Conservation (phyloP, 2,888 invertebrate species). For the Chrysolina americana region DNA sequence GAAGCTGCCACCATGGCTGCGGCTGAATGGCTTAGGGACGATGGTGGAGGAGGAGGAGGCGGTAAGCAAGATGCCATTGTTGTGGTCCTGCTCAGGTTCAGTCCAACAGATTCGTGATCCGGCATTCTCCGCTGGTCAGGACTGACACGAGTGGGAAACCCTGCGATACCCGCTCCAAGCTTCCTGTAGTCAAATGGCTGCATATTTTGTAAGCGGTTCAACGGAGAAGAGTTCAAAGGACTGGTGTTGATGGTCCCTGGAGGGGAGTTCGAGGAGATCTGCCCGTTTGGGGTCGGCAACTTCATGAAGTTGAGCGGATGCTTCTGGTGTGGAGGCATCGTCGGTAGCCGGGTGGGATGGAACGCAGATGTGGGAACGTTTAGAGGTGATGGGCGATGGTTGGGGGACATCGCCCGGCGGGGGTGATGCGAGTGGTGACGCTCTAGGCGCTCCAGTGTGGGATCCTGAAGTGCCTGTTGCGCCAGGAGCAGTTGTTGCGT, state of each 20-base stretch:
- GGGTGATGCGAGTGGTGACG: slow-evolving; percentile 67
- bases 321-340: slow-evolving; percentile 70
- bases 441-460: slow-evolving; percentile 73
- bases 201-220: slow-evolving; percentile 94
- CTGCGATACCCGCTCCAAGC: slow-evolving; percentile 74
- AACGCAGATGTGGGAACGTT: slow-evolving; percentile 70
- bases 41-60: slow-evolving; percentile 73
- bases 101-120: slow-evolving; percentile 72
- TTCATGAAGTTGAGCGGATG: slow-evolving; percentile 70
- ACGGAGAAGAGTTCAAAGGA: slow-evolving; percentile 79
- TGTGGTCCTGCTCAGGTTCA: slow-evolving; percentile 75
- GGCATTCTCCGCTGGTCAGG: slow-evolving; percentile 72
- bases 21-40: slow-evolving; percentile 75
- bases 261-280: slow-evolving; percentile 76
- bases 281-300: slow-evolving; percentile 69
- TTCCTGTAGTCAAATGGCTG: slow-evolving; percentile 95
- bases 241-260: slow-evolving; percentile 75
- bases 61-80: slow-evolving; percentile 77
- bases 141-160: slow-evolving; percentile 71
- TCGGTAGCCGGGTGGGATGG: slow-evolving; percentile 67
- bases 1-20: slow-evolving; percentile 79
- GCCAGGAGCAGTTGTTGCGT: slow-evolving; percentile 78
- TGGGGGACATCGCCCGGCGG: slow-evolving; percentile 78
- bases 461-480: slow-evolving; percentile 75
- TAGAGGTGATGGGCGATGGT: slow-evolving; percentile 77